Percentiles rank a stretch among this genome's conserved stretches.
phyloP scores from a whole-genome alignment of 2,888 invertebrate species.

The Aromia moschata region DNA sequence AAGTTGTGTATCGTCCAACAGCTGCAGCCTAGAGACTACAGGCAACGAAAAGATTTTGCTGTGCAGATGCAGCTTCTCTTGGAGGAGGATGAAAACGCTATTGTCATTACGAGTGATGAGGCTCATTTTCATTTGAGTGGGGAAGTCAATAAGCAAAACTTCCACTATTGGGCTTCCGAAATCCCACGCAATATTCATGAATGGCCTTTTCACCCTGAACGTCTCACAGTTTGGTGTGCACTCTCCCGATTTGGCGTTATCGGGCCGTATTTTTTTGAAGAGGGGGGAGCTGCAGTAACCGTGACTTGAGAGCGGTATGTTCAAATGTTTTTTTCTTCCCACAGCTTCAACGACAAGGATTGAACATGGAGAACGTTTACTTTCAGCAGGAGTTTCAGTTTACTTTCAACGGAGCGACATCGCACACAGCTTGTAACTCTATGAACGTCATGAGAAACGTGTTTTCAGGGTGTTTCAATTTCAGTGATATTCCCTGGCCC shows the following conservation, averaged over 20 bases:
- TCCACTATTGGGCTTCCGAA: slow-evolving; percentile 32
- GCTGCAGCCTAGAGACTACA: not conserved
- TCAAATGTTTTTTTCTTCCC: not conserved
- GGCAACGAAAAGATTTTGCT: slow-evolving; percentile 25
- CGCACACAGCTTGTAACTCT: not conserved
- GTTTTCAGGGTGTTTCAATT: too few species aligned
- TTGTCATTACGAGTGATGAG: slow-evolving; percentile 36
- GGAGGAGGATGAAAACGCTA: slow-evolving; percentile 15
- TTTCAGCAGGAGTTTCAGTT: not conserved
- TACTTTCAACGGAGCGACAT: not conserved
- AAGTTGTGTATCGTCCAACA: not conserved
- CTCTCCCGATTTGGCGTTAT: slow-evolving; percentile 19
- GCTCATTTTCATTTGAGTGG: slow-evolving; percentile 44
- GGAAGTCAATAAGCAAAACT: slow-evolving; percentile 44
- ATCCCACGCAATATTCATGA: slow-evolving; percentile 33
- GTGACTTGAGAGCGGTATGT: not conserved
- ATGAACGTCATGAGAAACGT: not conserved
- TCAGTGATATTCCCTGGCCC: too few species aligned
- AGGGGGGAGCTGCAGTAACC: slow-evolving; percentile 10
- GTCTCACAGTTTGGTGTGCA: slow-evolving; percentile 18
- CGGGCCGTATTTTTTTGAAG: slow-evolving; percentile 25
- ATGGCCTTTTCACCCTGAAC: slow-evolving; percentile 30
- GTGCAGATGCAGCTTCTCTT: slow-evolving; percentile 27
- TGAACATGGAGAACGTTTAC: not conserved
- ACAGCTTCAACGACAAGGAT: not conserved